Conservation (phyloP, 35 echinoderm and acorn worm species). For the Strongylocentrotus purpuratus region DNA sequence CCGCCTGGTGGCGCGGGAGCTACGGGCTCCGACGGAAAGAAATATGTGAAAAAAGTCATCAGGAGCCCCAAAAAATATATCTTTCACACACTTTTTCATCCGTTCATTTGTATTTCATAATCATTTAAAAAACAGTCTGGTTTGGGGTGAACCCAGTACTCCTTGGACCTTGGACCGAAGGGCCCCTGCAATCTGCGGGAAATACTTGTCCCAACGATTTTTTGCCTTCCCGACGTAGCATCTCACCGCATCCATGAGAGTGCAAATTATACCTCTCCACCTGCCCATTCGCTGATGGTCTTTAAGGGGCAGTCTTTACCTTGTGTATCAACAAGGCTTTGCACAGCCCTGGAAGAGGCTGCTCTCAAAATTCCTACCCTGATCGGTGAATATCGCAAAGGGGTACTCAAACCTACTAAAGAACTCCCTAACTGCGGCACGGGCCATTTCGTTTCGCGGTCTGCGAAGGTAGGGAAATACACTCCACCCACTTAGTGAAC, state of each 20-base stretch:
- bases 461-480: constrained; percentile 32
- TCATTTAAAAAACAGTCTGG: too few relatives aligned
- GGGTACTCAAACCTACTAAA: constrained; percentile 27
- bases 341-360: background rate
- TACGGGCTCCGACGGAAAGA: too few relatives aligned
- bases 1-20: too few relatives aligned
- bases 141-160: constrained; percentile 58
- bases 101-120: too few relatives aligned
- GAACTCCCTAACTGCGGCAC: constrained; percentile 16
- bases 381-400: constrained; percentile 27
- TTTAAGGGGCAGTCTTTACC: background rate
- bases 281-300: background rate
- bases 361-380: constrained; percentile 31
- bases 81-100: too few relatives aligned
- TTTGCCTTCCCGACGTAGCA: constrained; percentile 45
- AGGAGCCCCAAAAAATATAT: too few relatives aligned
- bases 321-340: background rate
- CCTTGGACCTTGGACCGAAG: constrained; percentile 46
- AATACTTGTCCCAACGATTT: constrained; percentile 44
- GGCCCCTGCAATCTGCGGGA: constrained; percentile 53
- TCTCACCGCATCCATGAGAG: constrained; percentile 46
- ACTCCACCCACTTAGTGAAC: constrained; percentile 56
- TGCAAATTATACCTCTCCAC: background rate
- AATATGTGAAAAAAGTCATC: too few relatives aligned
- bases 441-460: constrained; percentile 47